Evolutionary conservation across 2,797 vertebrate genomes (phyloP), one percentile per base, ranked within the genome.

Genomic region (Margarornis squamiger): DNA sequence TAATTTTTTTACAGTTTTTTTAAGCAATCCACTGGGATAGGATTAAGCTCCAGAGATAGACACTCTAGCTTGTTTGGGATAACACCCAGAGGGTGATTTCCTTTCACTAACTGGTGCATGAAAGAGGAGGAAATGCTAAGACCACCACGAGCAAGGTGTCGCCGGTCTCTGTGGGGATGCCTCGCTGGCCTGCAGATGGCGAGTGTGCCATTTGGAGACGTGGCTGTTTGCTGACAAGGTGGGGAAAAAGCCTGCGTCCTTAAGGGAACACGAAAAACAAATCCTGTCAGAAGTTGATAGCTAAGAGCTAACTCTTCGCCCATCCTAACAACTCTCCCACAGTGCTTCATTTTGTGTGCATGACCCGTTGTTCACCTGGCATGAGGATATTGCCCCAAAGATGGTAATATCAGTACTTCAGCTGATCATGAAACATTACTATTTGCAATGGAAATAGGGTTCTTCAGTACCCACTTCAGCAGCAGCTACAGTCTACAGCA

Each of bases 121-220:
- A 65, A 83, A 86, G 59, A 70, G 43, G 46, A 62, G 38, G 20
- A 71, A 77, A 55, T 38, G 10, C 2, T 21, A 38, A 71, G 2
- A 32, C 2, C 20, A 10, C 6, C 3, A 0, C 12, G 22, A 57
- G 19, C 5, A 41, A 57, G 26, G 24, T 10, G 38, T 17, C 16
- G 7, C 41, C 6, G 15, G 13, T n/a, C 62, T 45, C 34, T 39
- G 24, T 1, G 12, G 15, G 9, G 9, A 18, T 81, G 19, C 8
- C 38, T 9, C 36, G 38, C 16, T 71, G 82, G 65, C 95, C 97
- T 94, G 95, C 68, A 97, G 97, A 58, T 96, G 96, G 96, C 85
- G 90, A 87, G 73, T 87, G 96, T 96, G 94, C 62, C 88, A 89
- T 72, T 51, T 68, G 51, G 71, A 93, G 67, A 80, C 1, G 9